Evolutionary conservation across 2,113 vertebrate genomes (phyloP), one percentile per base, ranked within the genome.

Genomic region (Hystrix cristata): DNA sequence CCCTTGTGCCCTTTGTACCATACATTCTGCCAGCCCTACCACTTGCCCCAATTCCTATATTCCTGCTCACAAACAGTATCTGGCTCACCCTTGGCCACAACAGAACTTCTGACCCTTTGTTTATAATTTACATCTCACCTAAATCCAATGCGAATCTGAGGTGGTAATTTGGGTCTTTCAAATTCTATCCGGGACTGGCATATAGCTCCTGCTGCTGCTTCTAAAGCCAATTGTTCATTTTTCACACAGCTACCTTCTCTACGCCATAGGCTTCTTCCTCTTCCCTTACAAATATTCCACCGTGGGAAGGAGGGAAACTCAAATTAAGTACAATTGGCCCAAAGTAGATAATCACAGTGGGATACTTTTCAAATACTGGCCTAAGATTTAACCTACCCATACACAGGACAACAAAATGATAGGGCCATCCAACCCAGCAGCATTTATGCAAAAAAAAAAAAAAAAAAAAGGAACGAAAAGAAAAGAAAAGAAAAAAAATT

Each of bases 171-270:
- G 19, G 12, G 29, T 43, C 67, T 86, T 48, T 76, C 8, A 19
- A 31, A 27, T 57, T 76, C 53, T 82, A 21, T 21, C 25, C 10
- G 16, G n/a, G 34, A 7, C 67, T 23, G 27, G 16, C 10, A 48
- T 19, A 12, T 0, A 38, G 21, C n/a, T 67, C 21, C 79, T 53
- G 25, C 79, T 57, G 43, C 62, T 53, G 64, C 31, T 67, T 93
- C 91, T 96, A 59, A 81, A 87, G 64, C 38, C 92, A 90, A 51
- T n/a, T 59, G 19, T 67, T 90, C 76, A 29, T 46, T 78, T 91
- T 62, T 60, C 87, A 91, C 34, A 31, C n/a, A 8, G 18, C 55
- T 53, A 90, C 72, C 46, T 76, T 53, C 29, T 72, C 53, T 76
- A 13, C 4, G 21, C 9, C 67, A 25, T 8, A 38, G 64, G 12